Evolutionary conservation across 2,888 invertebrate species (phyloP), one percentile per base, ranked within the genome.

Genomic region (Uropetala carovei): DNA sequence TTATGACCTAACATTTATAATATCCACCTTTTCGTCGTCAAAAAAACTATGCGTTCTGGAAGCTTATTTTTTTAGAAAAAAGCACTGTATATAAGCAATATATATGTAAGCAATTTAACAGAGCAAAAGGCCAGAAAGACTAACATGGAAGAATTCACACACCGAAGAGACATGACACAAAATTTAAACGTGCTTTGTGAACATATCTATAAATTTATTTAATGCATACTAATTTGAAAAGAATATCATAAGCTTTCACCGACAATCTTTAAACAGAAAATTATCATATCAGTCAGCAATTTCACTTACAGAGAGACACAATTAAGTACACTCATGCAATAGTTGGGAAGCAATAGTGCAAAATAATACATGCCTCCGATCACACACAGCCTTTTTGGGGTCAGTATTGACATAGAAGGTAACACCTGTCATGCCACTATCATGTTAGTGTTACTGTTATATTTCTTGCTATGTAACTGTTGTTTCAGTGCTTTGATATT

Each of bases 161-260:
- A 75, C 75, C 27, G 27, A 27, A 75, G 75, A 75, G 75, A 75
- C 75, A 75, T 75, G 22, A 75, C 75, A 75, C 22, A 75, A 14
- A 75, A 27, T 22, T 75, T 0, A 75, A 75, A 27, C 75, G 75
- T 75, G 75, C 75, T 75, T 22, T 22, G 27, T 27, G 75, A 14
- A 75, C 75, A 75, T 75, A 14, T 75, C 22, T 75, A 27, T 3
- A 75, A 27, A 11, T 75, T 27, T 27, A 27, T 75, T 27, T 22
- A 75, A 75, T 22, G 75, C 22, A 11, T 18, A 75, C 22, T 75
- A 22, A 75, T 27, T 75, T 27, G 13, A 27, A 75, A 27, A 75
- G 75, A 43, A 43, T 43, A 75, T 75, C 75, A 22, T 11, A 22
- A 22, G n/a, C 75, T 75, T 18, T 75, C 13, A 75, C 75, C 22